Conservation (phyloP, 2,113 vertebrate species). For the Trichechus manatus region DNA sequence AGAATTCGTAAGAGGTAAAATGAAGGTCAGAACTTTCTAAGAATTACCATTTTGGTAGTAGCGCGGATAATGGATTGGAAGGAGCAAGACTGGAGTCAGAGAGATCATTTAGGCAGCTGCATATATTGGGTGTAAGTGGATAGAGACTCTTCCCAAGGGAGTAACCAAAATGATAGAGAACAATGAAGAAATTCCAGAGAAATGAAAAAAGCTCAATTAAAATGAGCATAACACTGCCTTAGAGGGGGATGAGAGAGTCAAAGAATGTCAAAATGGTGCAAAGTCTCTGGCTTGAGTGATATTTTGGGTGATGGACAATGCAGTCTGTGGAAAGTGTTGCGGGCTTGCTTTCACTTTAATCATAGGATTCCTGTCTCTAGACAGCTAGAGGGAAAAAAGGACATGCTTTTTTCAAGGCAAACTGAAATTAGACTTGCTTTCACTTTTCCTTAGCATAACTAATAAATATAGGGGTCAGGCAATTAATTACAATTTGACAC, state of each 20-base stretch:
- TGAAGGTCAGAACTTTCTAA: not conserved
- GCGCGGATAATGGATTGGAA: not conserved
- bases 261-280: not conserved
- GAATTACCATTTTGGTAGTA: not conserved
- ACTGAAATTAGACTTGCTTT: not conserved
- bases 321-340: not conserved
- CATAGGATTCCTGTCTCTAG: not conserved
- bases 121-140: not conserved
- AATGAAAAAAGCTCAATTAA: not conserved
- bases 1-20: not conserved
- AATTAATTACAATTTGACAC: not conserved
- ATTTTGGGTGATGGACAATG: not conserved
- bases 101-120: not conserved
- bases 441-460: not conserved
- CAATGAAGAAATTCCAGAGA: not conserved
- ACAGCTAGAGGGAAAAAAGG: not conserved
- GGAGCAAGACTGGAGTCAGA: not conserved
- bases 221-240: not conserved
- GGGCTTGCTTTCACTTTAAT: not conserved
- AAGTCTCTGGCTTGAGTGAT: not conserved
- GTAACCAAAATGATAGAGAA: not conserved
- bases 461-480: not conserved
- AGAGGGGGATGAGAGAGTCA: not conserved
- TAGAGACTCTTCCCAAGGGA: not conserved
- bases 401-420: not conserved